Base-by-base conservation (phyloP, 2,797 vertebrate genomes). In the Sebastes cheni region DNA sequence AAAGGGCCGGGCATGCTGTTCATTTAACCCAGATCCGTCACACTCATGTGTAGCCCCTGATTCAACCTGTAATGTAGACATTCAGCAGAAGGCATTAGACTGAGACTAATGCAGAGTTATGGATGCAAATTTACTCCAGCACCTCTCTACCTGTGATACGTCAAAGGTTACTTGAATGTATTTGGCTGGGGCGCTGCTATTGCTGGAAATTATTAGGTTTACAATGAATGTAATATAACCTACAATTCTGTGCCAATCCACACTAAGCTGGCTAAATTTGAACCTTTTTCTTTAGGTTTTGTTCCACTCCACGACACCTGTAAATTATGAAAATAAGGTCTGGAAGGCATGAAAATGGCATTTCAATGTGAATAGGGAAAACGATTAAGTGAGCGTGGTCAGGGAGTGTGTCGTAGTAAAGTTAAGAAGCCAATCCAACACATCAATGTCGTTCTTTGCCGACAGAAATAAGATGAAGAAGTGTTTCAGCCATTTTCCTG, bases 11-110 rank as follows among this genome's bases (percentile, higher is more conserved):
- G 89, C 89, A 68, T 80, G 84, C 87, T 89, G 90, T 92, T 94
- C 86, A 71, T 93, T 94, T 92, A 89, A 91, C 88, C 88, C 80
- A 86, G 85, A 93, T 92, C 90, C 61, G 86, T 93, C 91, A 92
- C 92, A 89, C 86, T 90, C 71, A 67, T 79, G 85, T 77, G 87
- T 82, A 90, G 85, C 84, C 90, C 66, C 86, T 12, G 81, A 88
- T 89, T 90, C 89, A 89, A 91, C 89, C 84, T 91, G 90, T 94
- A 92, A 95, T 91, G 75, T 89, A 90, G 89, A 94, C 90, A 87
- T 91, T 84, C 84, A 92, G 77, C 89, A 89, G 88, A 81, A 81
- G 67, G 84, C 78, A 77, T 85, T 80, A 77, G 80, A 85, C 89
- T 88, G 90, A 87, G 85, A 89, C 88, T 80, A 87, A 91, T 85